These are phyloP conservation scores for Muscina levida DNA, from an alignment of 2,888 invertebrate genomes.

Conservation along the genomic window DNA sequence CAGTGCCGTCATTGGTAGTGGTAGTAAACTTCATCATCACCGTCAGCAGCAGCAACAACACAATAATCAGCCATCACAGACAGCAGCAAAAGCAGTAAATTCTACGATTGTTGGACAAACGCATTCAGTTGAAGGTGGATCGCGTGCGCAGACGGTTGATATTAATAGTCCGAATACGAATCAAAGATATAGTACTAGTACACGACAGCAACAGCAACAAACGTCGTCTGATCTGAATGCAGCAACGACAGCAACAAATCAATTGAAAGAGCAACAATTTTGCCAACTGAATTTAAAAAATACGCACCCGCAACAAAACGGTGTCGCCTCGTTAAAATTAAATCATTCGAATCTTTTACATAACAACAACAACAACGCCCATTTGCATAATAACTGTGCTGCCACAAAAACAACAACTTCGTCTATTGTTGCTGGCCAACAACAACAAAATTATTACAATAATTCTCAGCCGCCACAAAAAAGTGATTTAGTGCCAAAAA, in stretches of 20 bases:
- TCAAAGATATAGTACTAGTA: slow-evolving; percentile 49
- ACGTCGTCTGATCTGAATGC: slow-evolving; percentile 63
- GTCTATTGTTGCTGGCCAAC: slow-evolving; percentile 61
- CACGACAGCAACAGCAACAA: slow-evolving; percentile 61
- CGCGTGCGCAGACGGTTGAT: slow-evolving; percentile 77
- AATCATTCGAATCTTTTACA: slow-evolving; percentile 41
- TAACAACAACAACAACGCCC: slow-evolving; percentile 14
- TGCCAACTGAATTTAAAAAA: slow-evolving; percentile 60
- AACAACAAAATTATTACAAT: slow-evolving; percentile 60
- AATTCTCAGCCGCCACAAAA: slow-evolving; percentile 35
- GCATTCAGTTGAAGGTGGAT: slow-evolving; percentile 79
- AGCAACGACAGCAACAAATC: slow-evolving; percentile 67
- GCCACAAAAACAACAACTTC: slow-evolving; percentile 2
- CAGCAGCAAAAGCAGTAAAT: slow-evolving; percentile 69
- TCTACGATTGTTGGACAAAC: slow-evolving; percentile 69
- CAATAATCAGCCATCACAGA: too few relatives aligned
- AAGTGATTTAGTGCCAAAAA: slow-evolving; percentile 34
- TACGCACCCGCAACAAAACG: slow-evolving; percentile 61
- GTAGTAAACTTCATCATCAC: slow-evolving; percentile 46
- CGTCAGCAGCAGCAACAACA: slow-evolving; percentile 48
- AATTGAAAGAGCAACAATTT: slow-evolving; percentile 68
- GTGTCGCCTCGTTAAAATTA: slow-evolving; percentile 34
- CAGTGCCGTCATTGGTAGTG: background rate
- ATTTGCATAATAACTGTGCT: slow-evolving; percentile 45
- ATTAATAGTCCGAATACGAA: slow-evolving; percentile 47